Percentiles rank a stretch among this genome's conserved stretches.
These are phyloP conservation scores for Takifugu bimaculatus DNA, from an alignment of 2,113 vertebrate genomes.

Conservation along the genomic window DNA sequence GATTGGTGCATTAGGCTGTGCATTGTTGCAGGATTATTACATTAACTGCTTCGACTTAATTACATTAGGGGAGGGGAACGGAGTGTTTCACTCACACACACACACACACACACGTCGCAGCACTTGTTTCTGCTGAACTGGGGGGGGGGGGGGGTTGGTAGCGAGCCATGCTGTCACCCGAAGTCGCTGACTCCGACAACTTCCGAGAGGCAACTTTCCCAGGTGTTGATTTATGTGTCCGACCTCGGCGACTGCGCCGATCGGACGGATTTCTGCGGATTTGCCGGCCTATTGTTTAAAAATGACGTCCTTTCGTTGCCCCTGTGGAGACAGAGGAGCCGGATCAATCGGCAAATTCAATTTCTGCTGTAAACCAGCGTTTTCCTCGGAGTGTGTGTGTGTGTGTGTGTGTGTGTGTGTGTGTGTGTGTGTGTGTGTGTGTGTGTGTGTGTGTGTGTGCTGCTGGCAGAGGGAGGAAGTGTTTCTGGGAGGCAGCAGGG, in stretches of 20 bases:
- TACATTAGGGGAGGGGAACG: conserved; percentile 64
- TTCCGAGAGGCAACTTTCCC: conserved; percentile 39
- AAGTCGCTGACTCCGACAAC: no score
- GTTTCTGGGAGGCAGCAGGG: conserved; percentile 28
- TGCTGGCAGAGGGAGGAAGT: conserved; percentile 7
- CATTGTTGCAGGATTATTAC: conserved; percentile 70
- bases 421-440: background rate
- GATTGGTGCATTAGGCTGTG: conserved; percentile 67
- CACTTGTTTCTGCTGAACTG: no score
- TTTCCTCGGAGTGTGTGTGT: no score
- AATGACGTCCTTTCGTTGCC: conserved; percentile 43
- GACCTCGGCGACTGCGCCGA: conserved; percentile 38
- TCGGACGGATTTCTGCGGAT: conserved; percentile 29
- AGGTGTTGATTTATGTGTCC: conserved; percentile 68
- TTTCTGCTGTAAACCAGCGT: background rate
- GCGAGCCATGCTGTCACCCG: no score
- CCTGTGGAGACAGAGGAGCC: conserved; percentile 40
- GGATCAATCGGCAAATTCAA: conserved; percentile 26
- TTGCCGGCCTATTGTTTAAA: conserved; percentile 35
- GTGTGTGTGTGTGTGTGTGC: background rate
- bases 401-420: no score
- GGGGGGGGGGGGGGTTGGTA: no score
- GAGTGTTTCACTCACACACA: conserved; percentile 61
- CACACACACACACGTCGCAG: conserved; percentile 15
- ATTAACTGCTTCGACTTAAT: conserved; percentile 70